These are phyloP conservation scores for Yponomeuta plumbellus DNA, from an alignment of 2,888 invertebrate species.

Conservation along the genomic window DNA sequence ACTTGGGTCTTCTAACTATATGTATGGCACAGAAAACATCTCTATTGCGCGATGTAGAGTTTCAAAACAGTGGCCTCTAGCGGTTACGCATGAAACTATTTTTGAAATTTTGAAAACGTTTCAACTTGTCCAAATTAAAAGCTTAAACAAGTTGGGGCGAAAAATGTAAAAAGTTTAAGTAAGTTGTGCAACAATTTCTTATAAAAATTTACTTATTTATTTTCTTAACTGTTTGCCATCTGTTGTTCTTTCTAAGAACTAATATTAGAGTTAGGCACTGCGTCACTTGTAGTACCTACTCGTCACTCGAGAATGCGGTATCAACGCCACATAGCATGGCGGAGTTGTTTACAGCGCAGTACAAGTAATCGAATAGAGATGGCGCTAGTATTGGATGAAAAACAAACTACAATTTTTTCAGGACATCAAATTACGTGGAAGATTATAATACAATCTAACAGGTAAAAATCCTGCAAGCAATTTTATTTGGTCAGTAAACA, in stretches of 20 bases:
- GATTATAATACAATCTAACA: too few species aligned
- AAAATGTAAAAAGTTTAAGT: too few species aligned
- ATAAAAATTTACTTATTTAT: not conserved
- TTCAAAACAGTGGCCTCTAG: slow-evolving; percentile 9
- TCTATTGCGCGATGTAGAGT: slow-evolving; percentile 14
- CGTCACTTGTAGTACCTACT: not conserved
- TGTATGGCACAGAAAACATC: not conserved
- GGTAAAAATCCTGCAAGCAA: too few species aligned
- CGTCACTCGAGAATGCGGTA: not conserved
- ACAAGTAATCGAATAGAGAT: too few species aligned
- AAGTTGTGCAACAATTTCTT: too few species aligned
- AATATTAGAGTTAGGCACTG: not conserved
- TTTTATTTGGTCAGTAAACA: too few species aligned
- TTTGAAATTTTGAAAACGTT: not conserved
- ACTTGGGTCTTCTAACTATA: not conserved
- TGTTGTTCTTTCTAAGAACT: not conserved
- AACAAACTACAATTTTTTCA: too few species aligned
- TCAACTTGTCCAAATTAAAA: not conserved
- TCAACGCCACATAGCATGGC: not conserved
- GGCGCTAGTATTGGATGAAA: too few species aligned
- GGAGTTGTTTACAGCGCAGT: too few species aligned
- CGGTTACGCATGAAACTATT: not conserved
- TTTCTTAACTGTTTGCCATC: not conserved
- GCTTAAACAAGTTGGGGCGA: too few species aligned
- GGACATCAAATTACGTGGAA: too few species aligned